These are phyloP conservation scores for Ichneumon xanthorius DNA, from an alignment of 2,888 invertebrate species.

Conservation along the genomic window DNA sequence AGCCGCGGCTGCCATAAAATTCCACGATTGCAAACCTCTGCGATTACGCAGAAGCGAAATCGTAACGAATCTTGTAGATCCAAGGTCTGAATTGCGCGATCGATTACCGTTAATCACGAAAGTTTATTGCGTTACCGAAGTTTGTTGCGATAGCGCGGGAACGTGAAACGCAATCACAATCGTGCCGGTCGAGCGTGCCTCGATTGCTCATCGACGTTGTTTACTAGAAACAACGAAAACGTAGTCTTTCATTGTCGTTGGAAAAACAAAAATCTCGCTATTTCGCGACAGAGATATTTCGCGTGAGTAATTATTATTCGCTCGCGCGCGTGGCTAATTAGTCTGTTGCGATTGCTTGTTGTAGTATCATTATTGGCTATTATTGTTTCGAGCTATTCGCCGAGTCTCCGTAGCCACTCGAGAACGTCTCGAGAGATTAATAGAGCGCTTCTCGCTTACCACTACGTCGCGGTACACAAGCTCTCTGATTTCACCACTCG, in stretches of 20 bases:
- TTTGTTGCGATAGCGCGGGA: slow-evolving; percentile 47
- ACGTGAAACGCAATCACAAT: slow-evolving; percentile 21
- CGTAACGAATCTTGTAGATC: neutral
- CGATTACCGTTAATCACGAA: slow-evolving; percentile 59
- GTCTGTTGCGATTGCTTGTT: neutral
- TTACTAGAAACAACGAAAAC: neutral
- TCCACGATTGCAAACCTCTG: slow-evolving; percentile 2
- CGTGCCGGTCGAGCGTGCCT: neutral
- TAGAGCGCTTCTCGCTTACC: slow-evolving; percentile 8
- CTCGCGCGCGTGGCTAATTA: neutral
- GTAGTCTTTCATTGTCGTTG: slow-evolving; percentile 39
- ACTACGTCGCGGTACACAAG: slow-evolving; percentile 10
- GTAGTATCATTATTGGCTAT: slow-evolving; percentile 8
- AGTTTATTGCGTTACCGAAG: slow-evolving; percentile 52
- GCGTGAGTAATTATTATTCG: neutral
- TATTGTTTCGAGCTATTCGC: slow-evolving; percentile 9
- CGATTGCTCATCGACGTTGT: slow-evolving; percentile 1
- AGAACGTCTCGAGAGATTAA: slow-evolving; percentile 36
- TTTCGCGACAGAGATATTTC: neutral
- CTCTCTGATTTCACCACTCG: slow-evolving; percentile 47
- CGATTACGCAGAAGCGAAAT: neutral
- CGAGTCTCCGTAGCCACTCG: neutral
- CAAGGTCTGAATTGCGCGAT: slow-evolving; percentile 34
- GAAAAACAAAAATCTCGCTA: neutral
- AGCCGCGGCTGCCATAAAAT: neutral